Base-by-base conservation (phyloP, 2,888 invertebrate species). In the Ametastegia equiseti region DNA sequence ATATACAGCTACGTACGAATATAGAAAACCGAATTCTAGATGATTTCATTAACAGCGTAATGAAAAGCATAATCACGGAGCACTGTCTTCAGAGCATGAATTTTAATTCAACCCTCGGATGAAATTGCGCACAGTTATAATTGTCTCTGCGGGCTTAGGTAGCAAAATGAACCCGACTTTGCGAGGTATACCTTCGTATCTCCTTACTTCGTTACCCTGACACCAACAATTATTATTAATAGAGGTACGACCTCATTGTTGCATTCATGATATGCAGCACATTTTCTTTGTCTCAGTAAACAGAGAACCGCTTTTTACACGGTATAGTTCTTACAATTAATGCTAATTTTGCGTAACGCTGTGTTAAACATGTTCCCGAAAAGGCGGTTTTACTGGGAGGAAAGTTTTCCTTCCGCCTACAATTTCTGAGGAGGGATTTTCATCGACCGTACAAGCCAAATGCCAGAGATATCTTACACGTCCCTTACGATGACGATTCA, bases 221-320 rank as follows among this genome's bases (percentile, higher is more conserved):
- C 36, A 33, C 19, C 11, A 75, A 71, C 71, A 47, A 71, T 75
- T 50, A 75, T 54, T 54, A 50, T 50, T 75, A 75, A 47, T 73
- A 47, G 27, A 47, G 13, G 23, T 33, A 27, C 73, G 73, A 73
- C 73, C 45, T 73, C 15, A 33, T 47, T 47, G 73, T 73, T 73
- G 3, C 33, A 47, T 73, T 47, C 27, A 42, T 73, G 6, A 47
- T 30, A 30, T 15, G 15, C 23, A 6, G 30, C n/a, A n/a, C 15
- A 33, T 45, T 47, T 27, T 27, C 23, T 50, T 19, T 45, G 45
- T 30, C 27, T 71, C 30, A 71, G 42, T 42, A 42, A 9, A 6
- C 5, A 42, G 42, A 42, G 36, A 47, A 75, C 19, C 33, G 33
- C 54, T 54, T 75, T 54, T 33, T 36, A 36, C 33, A 54, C 75